These are phyloP conservation scores for Orgyia antiqua DNA, from an alignment of 2,888 invertebrate genomes.

Conservation along the genomic window DNA sequence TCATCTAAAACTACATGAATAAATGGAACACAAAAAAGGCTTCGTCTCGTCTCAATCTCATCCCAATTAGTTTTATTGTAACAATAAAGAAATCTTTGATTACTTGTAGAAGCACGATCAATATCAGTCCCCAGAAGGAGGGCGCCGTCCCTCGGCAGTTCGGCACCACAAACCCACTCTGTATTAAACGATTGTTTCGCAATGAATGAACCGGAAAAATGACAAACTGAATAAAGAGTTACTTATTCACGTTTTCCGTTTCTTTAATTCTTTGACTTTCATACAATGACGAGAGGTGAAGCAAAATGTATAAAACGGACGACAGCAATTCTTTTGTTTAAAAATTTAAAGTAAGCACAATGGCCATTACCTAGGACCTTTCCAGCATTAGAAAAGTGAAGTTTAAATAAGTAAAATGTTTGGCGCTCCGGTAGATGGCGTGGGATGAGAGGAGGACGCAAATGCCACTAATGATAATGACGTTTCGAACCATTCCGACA, in stretches of 20 bases:
- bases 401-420: conserved; percentile 15
- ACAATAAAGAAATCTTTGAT: conserved; percentile 25
- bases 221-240: conserved; percentile 19
- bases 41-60: too few species aligned
- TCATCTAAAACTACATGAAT: too few species aligned
- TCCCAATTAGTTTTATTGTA: conserved; percentile 25
- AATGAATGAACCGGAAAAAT: conserved; percentile 12
- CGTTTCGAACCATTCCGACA: conserved; percentile 20
- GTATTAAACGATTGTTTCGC: conserved; percentile 6
- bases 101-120: conserved; percentile 10
- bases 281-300: conserved; percentile 12
- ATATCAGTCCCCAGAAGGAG: neutral
- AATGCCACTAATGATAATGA: conserved; percentile 30
- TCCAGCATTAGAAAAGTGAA: conserved; percentile 11
- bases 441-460: conserved; percentile 6
- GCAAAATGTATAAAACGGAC: conserved; percentile 2
- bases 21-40: too few species aligned
- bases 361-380: conserved; percentile 1
- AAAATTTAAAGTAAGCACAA: conserved; percentile 15
- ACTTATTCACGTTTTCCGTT: conserved; percentile 8
- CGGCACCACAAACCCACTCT: too few species aligned
- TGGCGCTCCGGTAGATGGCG: conserved; percentile 5
- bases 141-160: too few species aligned
- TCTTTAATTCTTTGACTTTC: conserved; percentile 6
- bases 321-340: conserved; percentile 11